Conservation (phyloP, 2,113 vertebrate genomes). For the Xenus cinereus region DNA sequence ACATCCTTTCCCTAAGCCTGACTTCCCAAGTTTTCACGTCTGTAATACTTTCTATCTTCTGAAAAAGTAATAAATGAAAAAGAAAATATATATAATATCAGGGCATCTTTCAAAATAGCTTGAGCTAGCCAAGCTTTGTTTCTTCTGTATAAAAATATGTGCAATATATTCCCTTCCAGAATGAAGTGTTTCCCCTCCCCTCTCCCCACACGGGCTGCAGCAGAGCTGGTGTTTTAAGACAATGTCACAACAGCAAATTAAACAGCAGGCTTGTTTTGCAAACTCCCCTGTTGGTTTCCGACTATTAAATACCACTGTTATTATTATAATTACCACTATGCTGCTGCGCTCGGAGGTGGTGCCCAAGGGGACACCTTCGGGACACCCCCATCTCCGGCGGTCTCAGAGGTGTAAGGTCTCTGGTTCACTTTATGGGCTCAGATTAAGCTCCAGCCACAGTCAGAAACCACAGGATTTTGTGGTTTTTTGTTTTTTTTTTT, state of each 20-base stretch:
- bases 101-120: neutral
- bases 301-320: neutral
- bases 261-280: neutral
- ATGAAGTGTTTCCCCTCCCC: neutral
- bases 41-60: neutral
- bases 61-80: neutral
- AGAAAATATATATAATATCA: neutral
- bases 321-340: no score
- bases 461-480: neutral
- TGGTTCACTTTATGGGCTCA: neutral
- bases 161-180: neutral
- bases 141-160: neutral
- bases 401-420: no score
- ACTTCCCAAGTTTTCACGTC: neutral
- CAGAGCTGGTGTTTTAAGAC: neutral
- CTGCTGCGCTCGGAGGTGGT: neutral
- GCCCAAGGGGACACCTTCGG: neutral
- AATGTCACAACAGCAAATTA: neutral
- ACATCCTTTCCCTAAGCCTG: neutral
- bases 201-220: neutral
- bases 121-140: neutral
- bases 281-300: neutral
- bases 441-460: neutral
- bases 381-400: neutral
- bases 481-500: accelerated